Percentiles rank a stretch among this genome's conserved stretches.
Evolutionary conservation across 1,140 invertebrate species (phyloP).

Genomic region (Plectrocnemia conspersa): DNA sequence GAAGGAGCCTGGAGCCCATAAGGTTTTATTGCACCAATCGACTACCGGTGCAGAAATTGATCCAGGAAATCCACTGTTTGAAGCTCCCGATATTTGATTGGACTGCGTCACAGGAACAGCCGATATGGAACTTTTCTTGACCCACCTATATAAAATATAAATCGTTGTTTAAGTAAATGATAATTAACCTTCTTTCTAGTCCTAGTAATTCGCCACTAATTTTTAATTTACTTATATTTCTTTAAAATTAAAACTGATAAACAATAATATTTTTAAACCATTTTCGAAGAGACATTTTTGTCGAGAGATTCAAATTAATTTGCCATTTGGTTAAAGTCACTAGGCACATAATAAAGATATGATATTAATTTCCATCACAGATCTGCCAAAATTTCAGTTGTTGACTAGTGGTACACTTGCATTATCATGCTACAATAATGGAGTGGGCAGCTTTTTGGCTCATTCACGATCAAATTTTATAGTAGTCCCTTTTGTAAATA

Average conservation of each 20-base stretch:
- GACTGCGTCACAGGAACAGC: not conserved
- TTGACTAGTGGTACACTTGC: no score
- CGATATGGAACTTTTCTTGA: slow-evolving; percentile 12
- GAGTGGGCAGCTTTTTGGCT: no score
- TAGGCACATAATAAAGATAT: not conserved
- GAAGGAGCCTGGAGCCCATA: slow-evolving; percentile 75
- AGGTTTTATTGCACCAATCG: slow-evolving; percentile 67
- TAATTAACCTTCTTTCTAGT: not conserved
- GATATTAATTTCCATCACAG: no score
- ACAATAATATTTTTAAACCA: no score
- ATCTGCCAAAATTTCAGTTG: no score
- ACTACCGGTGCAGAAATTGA: slow-evolving; percentile 45
- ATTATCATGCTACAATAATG: no score
- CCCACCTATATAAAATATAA: slow-evolving; percentile 24
- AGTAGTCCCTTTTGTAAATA: no score
- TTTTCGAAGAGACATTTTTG: not conserved
- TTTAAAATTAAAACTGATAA: no score
- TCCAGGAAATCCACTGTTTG: slow-evolving; percentile 33
- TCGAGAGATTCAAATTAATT: not conserved
- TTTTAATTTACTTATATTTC: not conserved
- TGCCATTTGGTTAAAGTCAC: not conserved
- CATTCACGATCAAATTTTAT: no score
- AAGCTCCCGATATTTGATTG: slow-evolving; percentile 6
- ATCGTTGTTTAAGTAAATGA: not conserved
- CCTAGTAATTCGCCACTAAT: not conserved